phyloP scores from a whole-genome alignment of 2,888 invertebrate species.

The Scaptodrosophila latifasciaeformis region DNA sequence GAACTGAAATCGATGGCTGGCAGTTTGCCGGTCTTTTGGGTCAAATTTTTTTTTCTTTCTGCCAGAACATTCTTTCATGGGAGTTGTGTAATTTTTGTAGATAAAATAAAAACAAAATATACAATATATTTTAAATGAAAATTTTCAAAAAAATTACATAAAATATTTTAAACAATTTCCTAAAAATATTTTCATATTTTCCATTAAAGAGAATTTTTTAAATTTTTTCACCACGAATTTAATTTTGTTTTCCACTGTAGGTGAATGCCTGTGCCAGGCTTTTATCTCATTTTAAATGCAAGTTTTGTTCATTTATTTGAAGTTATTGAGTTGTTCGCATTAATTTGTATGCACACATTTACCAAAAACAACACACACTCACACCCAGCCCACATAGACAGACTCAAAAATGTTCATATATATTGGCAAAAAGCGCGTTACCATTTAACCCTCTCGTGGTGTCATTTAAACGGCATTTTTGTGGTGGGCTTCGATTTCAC shows the following conservation, averaged over 20 bases:
- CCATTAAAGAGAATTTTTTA: background rate
- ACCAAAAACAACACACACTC: constrained; percentile 22
- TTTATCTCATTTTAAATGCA: constrained; percentile 26
- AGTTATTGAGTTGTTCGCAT: constrained; percentile 60
- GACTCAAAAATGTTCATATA: background rate
- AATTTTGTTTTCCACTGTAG: constrained; percentile 22
- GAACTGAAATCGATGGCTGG: constrained; percentile 42
- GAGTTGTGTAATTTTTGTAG: no score
- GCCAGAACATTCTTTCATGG: background rate
- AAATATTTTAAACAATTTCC: background rate
- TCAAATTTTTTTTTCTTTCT: constrained; percentile 3
- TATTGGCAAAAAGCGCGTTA: no score
- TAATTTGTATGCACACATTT: constrained; percentile 34
- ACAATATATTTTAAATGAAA: background rate
- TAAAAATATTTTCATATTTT: background rate
- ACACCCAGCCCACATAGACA: background rate
- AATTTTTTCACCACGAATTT: constrained; percentile 2
- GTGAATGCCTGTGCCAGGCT: background rate
- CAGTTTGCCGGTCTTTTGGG: background rate
- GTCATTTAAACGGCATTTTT: constrained; percentile 30
- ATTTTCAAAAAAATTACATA: background rate
- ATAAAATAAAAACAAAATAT: background rate
- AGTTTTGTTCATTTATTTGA: constrained; percentile 46
- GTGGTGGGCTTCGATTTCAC: constrained; percentile 30
- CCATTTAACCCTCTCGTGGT: constrained; percentile 10